Conservation (phyloP, 2,113 vertebrate species). For the Myocastor coypus region DNA sequence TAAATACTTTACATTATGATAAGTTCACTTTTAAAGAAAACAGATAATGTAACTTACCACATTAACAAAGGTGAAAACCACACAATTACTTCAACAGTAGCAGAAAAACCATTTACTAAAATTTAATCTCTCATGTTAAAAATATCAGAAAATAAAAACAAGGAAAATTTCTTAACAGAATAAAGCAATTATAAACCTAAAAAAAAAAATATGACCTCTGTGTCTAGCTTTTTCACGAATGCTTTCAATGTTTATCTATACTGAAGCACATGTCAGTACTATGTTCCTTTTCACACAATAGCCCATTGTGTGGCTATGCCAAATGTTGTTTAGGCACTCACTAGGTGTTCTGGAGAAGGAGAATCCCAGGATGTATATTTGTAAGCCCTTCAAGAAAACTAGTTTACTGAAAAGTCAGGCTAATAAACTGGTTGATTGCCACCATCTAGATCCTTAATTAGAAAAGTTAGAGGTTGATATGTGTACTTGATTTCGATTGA, state of each 20-base stretch:
- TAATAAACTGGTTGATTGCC: not conserved
- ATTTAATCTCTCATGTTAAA: no score
- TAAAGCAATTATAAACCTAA: no score
- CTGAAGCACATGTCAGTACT: not conserved
- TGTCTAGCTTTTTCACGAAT: not conserved
- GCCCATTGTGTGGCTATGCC: not conserved
- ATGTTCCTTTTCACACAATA: not conserved
- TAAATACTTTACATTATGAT: no score
- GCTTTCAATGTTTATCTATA: not conserved
- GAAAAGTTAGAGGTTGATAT: conserved; percentile 27
- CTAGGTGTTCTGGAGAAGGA: not conserved
- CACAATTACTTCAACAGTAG: no score
- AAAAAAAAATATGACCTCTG: not conserved
- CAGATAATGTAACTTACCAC: no score
- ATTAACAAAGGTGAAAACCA: no score
- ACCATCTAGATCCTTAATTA: not conserved
- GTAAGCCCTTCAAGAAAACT: not conserved
- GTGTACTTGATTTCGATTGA: conserved; percentile 20
- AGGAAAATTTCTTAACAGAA: no score
- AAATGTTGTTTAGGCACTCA: not conserved
- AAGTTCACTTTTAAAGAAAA: no score
- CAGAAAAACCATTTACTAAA: no score
- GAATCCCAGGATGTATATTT: not conserved
- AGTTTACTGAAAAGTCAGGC: not conserved
- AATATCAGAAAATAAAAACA: no score